Conservation (phyloP, 2,113 vertebrate genomes). For the Nannospalax galili region DNA sequence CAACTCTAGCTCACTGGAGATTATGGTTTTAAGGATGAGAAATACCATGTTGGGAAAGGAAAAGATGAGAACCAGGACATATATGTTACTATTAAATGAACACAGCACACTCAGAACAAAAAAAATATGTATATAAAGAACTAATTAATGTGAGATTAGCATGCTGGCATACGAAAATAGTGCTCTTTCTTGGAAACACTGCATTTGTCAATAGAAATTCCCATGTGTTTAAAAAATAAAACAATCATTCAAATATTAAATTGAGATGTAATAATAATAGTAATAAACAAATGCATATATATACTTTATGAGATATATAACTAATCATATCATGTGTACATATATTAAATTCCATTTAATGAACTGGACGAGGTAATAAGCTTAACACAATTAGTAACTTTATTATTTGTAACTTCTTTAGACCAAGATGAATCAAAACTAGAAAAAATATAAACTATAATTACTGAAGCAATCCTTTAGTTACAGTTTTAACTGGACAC, state of each 20-base stretch:
- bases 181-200: not conserved
- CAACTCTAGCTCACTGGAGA: too few relatives aligned
- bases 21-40: too few relatives aligned
- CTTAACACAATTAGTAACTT: not conserved
- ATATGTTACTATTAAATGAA: not conserved
- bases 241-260: not conserved
- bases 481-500: not conserved
- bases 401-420: not conserved
- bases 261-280: not conserved
- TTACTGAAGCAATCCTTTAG: not conserved
- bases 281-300: not conserved
- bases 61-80: not conserved
- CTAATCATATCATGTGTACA: not conserved
- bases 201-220: not conserved
- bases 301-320: not conserved
- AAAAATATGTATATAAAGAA: not conserved
- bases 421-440: not conserved
- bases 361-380: not conserved
- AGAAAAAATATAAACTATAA: not conserved
- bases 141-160: not conserved
- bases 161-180: not conserved
- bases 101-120: not conserved
- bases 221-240: not conserved
- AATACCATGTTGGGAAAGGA: not conserved
- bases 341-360: not conserved